A percentile compares a stretch with the other conserved stretches of the same genome.
These are phyloP conservation scores for Seriola rivoliana DNA, from an alignment of 2,113 vertebrate genomes.

Conservation along the genomic window DNA sequence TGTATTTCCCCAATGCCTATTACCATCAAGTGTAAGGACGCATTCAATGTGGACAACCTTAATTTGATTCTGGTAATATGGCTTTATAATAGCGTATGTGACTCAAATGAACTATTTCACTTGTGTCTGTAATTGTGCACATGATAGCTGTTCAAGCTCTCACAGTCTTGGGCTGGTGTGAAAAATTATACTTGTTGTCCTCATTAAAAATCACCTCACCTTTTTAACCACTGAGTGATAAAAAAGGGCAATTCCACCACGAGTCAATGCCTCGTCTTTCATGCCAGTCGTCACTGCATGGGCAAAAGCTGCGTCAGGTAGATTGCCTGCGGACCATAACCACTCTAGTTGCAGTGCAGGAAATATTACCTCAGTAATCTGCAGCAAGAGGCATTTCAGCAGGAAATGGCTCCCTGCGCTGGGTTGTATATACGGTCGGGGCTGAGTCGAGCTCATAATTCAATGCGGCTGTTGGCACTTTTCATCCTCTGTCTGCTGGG, in stretches of 20 bases:
- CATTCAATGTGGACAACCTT: slow-evolving; percentile 52
- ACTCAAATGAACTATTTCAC: slow-evolving; percentile 39
- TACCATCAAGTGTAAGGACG: slow-evolving; percentile 43
- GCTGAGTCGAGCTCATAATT: slow-evolving; percentile 70
- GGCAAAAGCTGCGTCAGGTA: slow-evolving; percentile 68
- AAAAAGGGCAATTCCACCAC: slow-evolving; percentile 59
- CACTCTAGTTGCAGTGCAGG: slow-evolving; percentile 66
- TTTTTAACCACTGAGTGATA: slow-evolving; percentile 60
- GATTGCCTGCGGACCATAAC: slow-evolving; percentile 69
- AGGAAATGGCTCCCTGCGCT: slow-evolving; percentile 68
- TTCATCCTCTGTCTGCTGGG: slow-evolving; percentile 66
- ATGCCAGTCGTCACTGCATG: slow-evolving; percentile 11
- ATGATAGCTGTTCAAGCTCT: slow-evolving; percentile 33
- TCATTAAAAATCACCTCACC: slow-evolving; percentile 65
- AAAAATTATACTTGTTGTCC: slow-evolving; percentile 55
- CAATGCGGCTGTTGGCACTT: slow-evolving; percentile 65
- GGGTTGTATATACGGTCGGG: slow-evolving; percentile 65
- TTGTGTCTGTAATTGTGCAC: slow-evolving; percentile 38
- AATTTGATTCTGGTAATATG: slow-evolving; percentile 50
- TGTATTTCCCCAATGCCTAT: slow-evolving; percentile 41
- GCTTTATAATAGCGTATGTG: slow-evolving; percentile 39
- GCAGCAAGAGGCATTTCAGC: slow-evolving; percentile 74
- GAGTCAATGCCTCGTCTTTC: slow-evolving; percentile 56
- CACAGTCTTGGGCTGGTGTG: slow-evolving; percentile 28
- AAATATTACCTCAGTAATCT: slow-evolving; percentile 77